Conservation (phyloP, 2,797 vertebrate species). For the Cossypha dichroa region DNA sequence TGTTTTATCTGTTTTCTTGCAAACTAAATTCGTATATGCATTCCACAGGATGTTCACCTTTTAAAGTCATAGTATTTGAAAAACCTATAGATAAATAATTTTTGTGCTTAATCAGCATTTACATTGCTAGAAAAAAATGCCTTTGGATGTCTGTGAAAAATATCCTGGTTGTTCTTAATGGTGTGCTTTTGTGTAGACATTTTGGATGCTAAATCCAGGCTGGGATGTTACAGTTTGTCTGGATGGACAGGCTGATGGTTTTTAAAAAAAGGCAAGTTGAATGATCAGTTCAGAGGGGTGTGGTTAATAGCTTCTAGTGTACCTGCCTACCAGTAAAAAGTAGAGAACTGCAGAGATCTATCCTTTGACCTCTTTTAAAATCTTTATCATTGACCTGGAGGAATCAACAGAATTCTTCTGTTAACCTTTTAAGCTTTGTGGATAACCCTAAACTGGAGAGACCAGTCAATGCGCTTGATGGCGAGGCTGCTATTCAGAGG, state of each 20-base stretch:
- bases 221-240: neutral
- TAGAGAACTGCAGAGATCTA: neutral
- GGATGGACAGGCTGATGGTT: neutral
- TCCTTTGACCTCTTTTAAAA: neutral
- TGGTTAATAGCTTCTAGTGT: neutral
- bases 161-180: neutral
- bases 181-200: neutral
- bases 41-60: neutral
- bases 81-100: neutral
- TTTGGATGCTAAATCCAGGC: neutral
- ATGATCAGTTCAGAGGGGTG: neutral
- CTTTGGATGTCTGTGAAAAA: neutral
- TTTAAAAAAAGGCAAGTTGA: neutral
- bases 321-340: neutral
- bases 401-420: neutral
- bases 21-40: neutral
- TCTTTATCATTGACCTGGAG: neutral
- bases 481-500: neutral
- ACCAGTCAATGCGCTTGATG: neutral
- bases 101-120: neutral
- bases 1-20: neutral
- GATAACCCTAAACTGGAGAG: neutral
- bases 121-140: neutral
- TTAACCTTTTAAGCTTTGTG: neutral
- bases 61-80: neutral